These are phyloP conservation scores for Halcyon smyrnensis DNA, from an alignment of 2,797 vertebrate species.

Conservation along the genomic window DNA sequence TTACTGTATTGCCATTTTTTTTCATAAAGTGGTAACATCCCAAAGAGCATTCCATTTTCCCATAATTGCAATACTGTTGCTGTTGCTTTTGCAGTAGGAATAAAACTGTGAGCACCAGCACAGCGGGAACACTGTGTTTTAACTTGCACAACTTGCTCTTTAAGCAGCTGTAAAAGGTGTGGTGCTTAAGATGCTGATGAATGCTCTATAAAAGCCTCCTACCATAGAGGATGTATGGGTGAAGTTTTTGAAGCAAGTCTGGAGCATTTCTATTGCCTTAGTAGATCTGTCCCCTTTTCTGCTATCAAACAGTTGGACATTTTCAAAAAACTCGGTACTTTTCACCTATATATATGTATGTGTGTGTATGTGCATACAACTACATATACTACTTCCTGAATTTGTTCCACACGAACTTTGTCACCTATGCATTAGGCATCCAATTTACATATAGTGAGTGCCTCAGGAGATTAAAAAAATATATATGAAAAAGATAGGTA, in stretches of 20 bases:
- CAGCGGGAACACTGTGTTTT: neutral
- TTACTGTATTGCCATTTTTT: neutral
- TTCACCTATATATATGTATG: neutral
- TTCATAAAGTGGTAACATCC: neutral
- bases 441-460: neutral
- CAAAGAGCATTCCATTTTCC: neutral
- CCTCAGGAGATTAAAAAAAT: neutral
- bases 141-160: neutral
- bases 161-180: neutral
- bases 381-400: neutral
- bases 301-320: fast-evolving
- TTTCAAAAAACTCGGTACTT: neutral
- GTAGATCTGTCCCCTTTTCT: neutral
- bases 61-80: neutral
- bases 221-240: neutral
- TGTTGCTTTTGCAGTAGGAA: neutral
- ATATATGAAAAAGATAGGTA: too few species aligned
- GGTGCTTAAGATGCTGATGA: neutral
- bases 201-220: neutral
- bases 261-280: neutral
- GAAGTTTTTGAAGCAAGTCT: neutral
- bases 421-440: fast-evolving
- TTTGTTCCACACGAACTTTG: neutral
- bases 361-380: neutral
- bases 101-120: neutral